Percentiles rank a stretch among this genome's conserved stretches.
Evolutionary conservation across 2,888 invertebrate genomes (phyloP).

Genomic region (Macrophya alboannulata): DNA sequence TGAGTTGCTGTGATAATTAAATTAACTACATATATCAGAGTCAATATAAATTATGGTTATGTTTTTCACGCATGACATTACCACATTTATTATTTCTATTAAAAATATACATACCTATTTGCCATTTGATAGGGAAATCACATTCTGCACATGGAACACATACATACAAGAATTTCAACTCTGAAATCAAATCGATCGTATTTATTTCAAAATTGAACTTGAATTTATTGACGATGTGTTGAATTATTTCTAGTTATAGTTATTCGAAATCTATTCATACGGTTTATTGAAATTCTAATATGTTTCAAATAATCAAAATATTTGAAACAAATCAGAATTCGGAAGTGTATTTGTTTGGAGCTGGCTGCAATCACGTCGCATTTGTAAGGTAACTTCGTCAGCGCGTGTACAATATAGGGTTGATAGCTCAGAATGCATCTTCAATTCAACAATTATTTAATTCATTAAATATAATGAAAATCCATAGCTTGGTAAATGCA

Average conservation of each 20-base stretch:
- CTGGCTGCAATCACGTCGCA: constrained; percentile 30
- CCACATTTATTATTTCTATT: not conserved
- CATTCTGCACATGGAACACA: not conserved
- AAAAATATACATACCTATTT: not conserved
- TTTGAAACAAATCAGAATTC: constrained; percentile 32
- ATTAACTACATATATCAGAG: not conserved
- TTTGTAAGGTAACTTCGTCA: constrained; percentile 38
- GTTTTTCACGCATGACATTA: not conserved
- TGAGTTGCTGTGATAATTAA: constrained; percentile 37
- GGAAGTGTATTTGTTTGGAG: constrained; percentile 49
- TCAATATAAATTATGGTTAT: constrained; percentile 1
- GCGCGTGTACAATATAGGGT: not conserved
- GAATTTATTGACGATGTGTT: not conserved
- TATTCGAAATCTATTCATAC: not conserved
- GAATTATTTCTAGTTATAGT: not conserved
- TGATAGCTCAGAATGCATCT: constrained; percentile 14
- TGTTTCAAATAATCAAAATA: not conserved
- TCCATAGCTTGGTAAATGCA: constrained; percentile 24
- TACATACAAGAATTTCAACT: not conserved
- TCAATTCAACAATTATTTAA: not conserved
- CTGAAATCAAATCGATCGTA: not conserved
- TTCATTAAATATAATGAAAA: not conserved
- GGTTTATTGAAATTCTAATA: constrained; percentile 20
- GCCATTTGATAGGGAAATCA: constrained; percentile 23
- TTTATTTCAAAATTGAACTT: not conserved